phyloP scores from a whole-genome alignment of 2,888 invertebrate genomes.

The Catocala fraxini region DNA sequence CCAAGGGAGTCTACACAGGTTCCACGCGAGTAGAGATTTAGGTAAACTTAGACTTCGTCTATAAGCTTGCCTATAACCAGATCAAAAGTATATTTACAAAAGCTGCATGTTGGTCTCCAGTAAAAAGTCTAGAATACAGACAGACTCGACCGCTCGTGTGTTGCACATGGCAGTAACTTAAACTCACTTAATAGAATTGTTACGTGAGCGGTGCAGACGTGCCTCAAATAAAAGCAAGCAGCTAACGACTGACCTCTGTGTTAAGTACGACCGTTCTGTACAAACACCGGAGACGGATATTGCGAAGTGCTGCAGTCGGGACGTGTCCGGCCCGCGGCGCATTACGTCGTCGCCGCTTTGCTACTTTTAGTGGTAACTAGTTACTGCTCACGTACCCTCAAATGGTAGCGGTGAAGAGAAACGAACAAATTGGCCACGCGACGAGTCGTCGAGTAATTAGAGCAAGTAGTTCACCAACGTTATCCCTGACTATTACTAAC shows the following conservation, averaged over 20 bases:
- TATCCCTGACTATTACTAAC: too few species aligned
- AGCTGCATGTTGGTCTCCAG: too few species aligned
- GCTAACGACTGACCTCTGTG: slow-evolving; percentile 10
- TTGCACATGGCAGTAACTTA: not conserved
- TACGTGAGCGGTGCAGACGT: not conserved
- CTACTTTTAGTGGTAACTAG: not conserved
- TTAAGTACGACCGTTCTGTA: not conserved
- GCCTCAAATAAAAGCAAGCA: slow-evolving; percentile 11
- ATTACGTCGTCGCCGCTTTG: not conserved
- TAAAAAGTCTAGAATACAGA: too few species aligned
- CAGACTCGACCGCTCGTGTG: not conserved
- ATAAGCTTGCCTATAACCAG: too few species aligned
- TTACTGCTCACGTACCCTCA: not conserved
- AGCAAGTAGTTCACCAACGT: too few species aligned
- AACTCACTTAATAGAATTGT: not conserved
- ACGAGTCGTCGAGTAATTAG: not conserved
- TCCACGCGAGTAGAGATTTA: too few species aligned
- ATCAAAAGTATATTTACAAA: too few species aligned
- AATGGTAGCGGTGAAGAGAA: too few species aligned
- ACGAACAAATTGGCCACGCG: not conserved
- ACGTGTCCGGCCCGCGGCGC: not conserved
- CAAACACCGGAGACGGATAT: slow-evolving; percentile 26
- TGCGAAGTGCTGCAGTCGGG: slow-evolving; percentile 15
- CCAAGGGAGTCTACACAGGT: too few species aligned
- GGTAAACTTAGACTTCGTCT: too few species aligned